Percentiles rank a stretch among this genome's conserved stretches.
These are phyloP conservation scores for Scaptomyza graminum DNA, from an alignment of 1,140 invertebrate species.

Conservation along the genomic window DNA sequence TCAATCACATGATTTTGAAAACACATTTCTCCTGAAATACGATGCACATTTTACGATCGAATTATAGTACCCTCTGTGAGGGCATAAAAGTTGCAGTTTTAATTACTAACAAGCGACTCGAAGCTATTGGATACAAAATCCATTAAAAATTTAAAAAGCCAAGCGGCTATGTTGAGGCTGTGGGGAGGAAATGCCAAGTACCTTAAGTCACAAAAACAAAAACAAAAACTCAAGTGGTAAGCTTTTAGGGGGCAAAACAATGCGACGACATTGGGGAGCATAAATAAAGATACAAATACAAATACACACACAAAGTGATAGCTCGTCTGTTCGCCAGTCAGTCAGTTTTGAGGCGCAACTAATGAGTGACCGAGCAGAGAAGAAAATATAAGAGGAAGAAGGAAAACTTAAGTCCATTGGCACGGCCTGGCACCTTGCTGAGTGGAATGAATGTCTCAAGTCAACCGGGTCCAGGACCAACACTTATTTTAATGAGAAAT, in stretches of 20 bases:
- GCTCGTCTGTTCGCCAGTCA: slow-evolving; percentile 21
- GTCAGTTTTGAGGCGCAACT: slow-evolving; percentile 67
- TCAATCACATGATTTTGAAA: no score
- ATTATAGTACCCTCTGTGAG: not conserved
- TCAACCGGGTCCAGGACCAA: slow-evolving; percentile 69
- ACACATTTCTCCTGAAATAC: no score
- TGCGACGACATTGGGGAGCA: slow-evolving; percentile 24
- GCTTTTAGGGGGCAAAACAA: slow-evolving; percentile 27
- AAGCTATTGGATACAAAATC: slow-evolving; percentile 62
- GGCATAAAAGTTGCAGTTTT: slow-evolving; percentile 58
- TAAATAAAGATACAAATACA: slow-evolving; percentile 34
- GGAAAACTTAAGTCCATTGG: slow-evolving; percentile 65
- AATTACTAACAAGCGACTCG: slow-evolving; percentile 52
- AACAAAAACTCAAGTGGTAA: slow-evolving; percentile 43
- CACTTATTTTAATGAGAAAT: slow-evolving; percentile 83
- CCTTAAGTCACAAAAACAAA: not conserved
- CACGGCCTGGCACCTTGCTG: slow-evolving; percentile 74
- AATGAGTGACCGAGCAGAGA: slow-evolving; percentile 64
- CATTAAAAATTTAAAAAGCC: slow-evolving; percentile 61
- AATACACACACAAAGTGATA: slow-evolving; percentile 28
- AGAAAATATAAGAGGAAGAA: not conserved
- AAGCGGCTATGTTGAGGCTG: slow-evolving; percentile 1
- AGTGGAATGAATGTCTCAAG: slow-evolving; percentile 68
- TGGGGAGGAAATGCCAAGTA: not conserved
- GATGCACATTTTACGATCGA: no score